Evolutionary conservation across 2,113 vertebrate genomes (phyloP), one percentile per base, ranked within the genome.

Genomic region (Austrofundulus limnaeus): DNA sequence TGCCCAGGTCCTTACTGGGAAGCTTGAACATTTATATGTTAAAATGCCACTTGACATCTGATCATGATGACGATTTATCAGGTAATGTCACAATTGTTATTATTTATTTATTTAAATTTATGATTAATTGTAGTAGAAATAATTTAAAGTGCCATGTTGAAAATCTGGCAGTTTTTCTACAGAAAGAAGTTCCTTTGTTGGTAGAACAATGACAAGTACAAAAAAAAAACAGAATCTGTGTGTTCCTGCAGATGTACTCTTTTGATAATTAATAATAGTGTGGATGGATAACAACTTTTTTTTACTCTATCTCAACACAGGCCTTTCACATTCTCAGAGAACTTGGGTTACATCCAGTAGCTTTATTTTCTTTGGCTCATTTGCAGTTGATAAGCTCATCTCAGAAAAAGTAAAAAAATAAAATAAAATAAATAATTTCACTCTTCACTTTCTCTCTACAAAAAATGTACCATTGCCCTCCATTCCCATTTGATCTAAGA

Each of bases 401-500:
- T n/a, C n/a, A n/a, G n/a, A n/a, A n/a, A n/a, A n/a, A n/a, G n/a
- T 6, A 24, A 8, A 8, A 21, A 21, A 47, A 46, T 28, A 7
- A 28, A 28, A 41, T 19, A 31, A 39, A 51, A 21, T 17, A 11
- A 42, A 28, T 39, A n/a, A n/a, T n/a, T 63, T 60, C 12, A 57
- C 9, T 49, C 17, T 25, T 50, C 6, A 63, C 21, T 57, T 43
- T 37, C 19, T 20, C 25, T 17, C 8, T 9, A 28, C 50, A 45
- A 34, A 62, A 77, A 68, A 43, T 42, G 6, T 21, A 25, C 20
- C 28, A 1, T 39, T 13, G 39, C 52, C 23, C n/a, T 71, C 16
- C 66, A 51, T 68, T 64, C 57, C 37, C 14, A 34, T 70, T 66
- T 46, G 28, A 69, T 51, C 67, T 46, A 28, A 61, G 69, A 75